Evolutionary conservation across 2,113 vertebrate genomes (phyloP), one percentile per base, ranked within the genome.

Genomic region (Nerophis lumbriciformis): DNA sequence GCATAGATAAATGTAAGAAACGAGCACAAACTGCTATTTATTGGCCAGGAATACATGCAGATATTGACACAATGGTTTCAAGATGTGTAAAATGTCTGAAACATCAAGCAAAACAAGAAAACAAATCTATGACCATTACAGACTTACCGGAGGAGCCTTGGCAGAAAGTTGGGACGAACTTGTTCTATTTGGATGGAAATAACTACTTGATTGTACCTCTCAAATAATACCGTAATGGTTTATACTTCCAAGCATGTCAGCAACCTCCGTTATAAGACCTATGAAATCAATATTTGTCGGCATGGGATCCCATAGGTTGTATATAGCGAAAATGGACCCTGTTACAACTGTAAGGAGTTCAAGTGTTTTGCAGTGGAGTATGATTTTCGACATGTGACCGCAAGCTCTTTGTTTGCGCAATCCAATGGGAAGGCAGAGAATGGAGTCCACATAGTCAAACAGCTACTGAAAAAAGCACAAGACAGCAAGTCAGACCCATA

Each of bases 11-110:
- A 68, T 63, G 59, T 19, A 73, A 59, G 11, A 9, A 16, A 2
- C 60, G 38, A 45, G 45, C 37, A 0, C 50, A 61, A 59, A 21
- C 36, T 19, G 12, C 48, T 2, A 48, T 63, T 4, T 67, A 62
- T 15, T 72, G 64, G 59, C 59, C 59, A 53, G 37, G 65, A 16
- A 63, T 73, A 7, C 53, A 66, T 51, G n/a, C 44, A 10, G 64
- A 66, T 38, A 68, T 68, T 35, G 65, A 66, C 5, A 59, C 6
- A 14, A 59, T 59, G 55, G 19, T 59, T 2, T 35, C 65, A 38
- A 39, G 28, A 19, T 66, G 55, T 59, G 56, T 45, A 5, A 66
- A 8, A 2, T 52, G 65, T 59, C 3, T 47, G 2, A 52, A 66
- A n/a, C 37, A 58, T 48, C 53, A 61, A 10, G 28, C 37, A 57